A percentile compares a stretch with the other conserved stretches of the same genome.
phyloP scores from a whole-genome alignment of 2,113 vertebrate species.

The Thalassoma bifasciatum region DNA sequence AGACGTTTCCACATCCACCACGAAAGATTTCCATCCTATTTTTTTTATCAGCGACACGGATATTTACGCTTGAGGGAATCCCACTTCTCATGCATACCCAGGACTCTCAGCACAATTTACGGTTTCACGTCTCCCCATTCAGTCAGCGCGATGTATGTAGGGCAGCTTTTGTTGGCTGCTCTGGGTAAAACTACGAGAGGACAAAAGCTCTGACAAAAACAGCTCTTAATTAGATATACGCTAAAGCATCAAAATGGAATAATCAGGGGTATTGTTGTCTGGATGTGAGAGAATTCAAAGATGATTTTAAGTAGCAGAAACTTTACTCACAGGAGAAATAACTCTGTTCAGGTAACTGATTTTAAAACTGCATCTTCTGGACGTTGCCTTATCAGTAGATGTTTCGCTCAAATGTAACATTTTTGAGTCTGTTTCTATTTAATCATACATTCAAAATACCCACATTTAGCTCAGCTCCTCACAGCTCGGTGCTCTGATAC shows the following conservation, averaged over 20 bases:
- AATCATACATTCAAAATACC: too few species aligned
- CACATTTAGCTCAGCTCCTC: too few species aligned
- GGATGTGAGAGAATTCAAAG: constrained; percentile 42
- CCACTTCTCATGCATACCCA: constrained; percentile 68
- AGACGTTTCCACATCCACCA: constrained; percentile 18
- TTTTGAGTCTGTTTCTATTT: too few species aligned
- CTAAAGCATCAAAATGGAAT: constrained; percentile 19
- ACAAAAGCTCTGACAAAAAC: constrained; percentile 67
- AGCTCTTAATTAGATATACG: constrained; percentile 54
- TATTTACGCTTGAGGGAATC: constrained; percentile 53
- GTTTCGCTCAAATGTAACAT: too few species aligned
- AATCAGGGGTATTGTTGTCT: constrained; percentile 73
- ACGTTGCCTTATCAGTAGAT: too few species aligned
- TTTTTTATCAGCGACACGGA: constrained; percentile 5
- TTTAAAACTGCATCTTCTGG: too few species aligned
- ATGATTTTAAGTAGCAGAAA: not conserved
- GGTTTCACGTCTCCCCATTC: constrained; percentile 55
- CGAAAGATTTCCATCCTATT: constrained; percentile 20
- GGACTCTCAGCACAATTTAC: constrained; percentile 56
- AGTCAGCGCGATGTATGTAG: constrained; percentile 62
- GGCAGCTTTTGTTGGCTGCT: constrained; percentile 75
- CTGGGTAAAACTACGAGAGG: constrained; percentile 50
- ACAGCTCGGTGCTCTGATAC: too few species aligned
- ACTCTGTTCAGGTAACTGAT: not conserved
- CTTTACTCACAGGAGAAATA: not conserved